phyloP scores from a whole-genome alignment of 2,888 invertebrate species.

The Helicoverpa assulta region DNA sequence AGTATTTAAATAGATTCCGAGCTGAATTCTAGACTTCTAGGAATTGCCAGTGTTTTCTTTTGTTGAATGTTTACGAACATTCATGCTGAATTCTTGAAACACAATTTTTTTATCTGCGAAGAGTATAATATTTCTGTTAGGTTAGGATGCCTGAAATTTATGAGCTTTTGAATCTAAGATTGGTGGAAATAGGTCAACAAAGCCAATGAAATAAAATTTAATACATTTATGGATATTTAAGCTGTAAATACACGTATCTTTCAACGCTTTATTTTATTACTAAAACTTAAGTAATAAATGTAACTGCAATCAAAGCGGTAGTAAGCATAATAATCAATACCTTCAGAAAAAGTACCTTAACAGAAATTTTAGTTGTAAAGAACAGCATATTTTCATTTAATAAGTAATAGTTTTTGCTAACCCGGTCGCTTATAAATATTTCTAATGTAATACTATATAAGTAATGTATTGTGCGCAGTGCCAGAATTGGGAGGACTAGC shows the following conservation, averaged over 20 bases:
- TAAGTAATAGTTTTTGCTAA: too few relatives aligned
- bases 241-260: conserved; percentile 15
- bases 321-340: too few relatives aligned
- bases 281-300: conserved; percentile 10
- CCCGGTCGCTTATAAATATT: too few relatives aligned
- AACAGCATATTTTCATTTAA: too few relatives aligned
- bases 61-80: conserved; percentile 22
- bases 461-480: conserved; percentile 67
- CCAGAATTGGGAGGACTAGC: conserved; percentile 85
- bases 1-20: conserved; percentile 39
- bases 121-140: conserved; percentile 9
- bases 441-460: background rate
- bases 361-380: too few relatives aligned
- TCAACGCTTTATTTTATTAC: background rate
- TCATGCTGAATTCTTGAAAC: conserved; percentile 5
- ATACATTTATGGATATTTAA: conserved; percentile 13
- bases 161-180: background rate
- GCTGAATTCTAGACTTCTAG: conserved; percentile 24
- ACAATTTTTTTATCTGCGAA: conserved; percentile 21
- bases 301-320: background rate
- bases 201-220: conserved; percentile 21
- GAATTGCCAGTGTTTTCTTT: conserved; percentile 25
- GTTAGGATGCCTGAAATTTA: conserved; percentile 22
- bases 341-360: too few relatives aligned
- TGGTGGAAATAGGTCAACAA: conserved; percentile 22